Conservation (phyloP, 1,140 invertebrate genomes). For the Brachionus paranguensis region DNA sequence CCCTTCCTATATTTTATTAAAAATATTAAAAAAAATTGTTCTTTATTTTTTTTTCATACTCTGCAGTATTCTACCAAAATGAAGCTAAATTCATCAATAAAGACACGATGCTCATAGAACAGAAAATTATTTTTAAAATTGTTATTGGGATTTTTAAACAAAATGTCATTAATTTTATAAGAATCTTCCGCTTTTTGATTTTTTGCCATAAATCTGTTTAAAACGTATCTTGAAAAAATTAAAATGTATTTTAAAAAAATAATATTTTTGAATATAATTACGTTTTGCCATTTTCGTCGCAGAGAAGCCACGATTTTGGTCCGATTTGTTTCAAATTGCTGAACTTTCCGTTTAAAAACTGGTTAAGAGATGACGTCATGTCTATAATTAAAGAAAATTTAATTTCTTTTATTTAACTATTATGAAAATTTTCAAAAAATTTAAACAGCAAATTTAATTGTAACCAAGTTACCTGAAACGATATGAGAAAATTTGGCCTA, state of each 20-base stretch:
- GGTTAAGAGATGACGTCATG: not conserved
- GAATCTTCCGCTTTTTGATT: not conserved
- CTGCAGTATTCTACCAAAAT: not conserved
- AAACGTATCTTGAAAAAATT: not conserved
- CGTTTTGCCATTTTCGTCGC: not conserved
- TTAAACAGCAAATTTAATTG: not conserved
- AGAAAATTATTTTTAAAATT: slow-evolving; percentile 26
- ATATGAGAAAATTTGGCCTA: not conserved
- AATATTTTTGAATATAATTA: not conserved
- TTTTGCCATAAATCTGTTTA: not conserved
- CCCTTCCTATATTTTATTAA: not conserved
- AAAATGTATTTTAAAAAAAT: not conserved
- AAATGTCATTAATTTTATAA: not conserved
- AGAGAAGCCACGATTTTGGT: not conserved
- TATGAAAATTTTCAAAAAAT: not conserved
- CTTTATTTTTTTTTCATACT: not conserved
- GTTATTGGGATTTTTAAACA: not conserved
- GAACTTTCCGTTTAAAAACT: slow-evolving; percentile 12
- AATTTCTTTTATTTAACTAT: not conserved
- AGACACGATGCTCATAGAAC: not conserved
- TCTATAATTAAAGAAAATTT: not conserved
- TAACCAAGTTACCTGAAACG: not conserved
- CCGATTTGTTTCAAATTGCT: slow-evolving; percentile 15
- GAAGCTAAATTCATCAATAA: not conserved
- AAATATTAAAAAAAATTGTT: not conserved